Conservation (phyloP, 2,888 invertebrate genomes). For the Amiota minor region DNA sequence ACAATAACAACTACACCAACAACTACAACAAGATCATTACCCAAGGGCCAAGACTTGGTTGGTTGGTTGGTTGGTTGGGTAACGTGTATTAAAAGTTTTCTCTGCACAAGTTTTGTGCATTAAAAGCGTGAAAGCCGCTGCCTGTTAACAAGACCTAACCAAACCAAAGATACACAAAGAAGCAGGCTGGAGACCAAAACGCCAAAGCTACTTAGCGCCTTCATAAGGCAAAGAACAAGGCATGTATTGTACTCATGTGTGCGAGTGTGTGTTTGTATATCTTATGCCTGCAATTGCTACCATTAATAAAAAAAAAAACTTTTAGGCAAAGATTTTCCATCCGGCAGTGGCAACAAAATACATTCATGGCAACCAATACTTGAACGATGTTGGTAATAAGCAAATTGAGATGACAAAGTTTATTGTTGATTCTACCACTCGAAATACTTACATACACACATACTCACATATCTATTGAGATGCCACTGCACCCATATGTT, state of each 20-base stretch:
- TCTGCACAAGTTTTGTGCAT: slow-evolving; percentile 16
- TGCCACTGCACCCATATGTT: neutral
- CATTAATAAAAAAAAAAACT: slow-evolving; percentile 56
- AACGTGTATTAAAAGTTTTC: slow-evolving; percentile 24
- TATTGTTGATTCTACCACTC: slow-evolving; percentile 61
- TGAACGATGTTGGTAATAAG: slow-evolving; percentile 57
- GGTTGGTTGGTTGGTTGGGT: neutral
- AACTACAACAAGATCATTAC: slow-evolving; percentile 6
- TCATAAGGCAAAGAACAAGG: neutral
- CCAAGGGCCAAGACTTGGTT: slow-evolving; percentile 4
- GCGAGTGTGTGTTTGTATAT: slow-evolving; percentile 13
- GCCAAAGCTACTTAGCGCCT: too few relatives aligned
- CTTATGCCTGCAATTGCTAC: slow-evolving; percentile 59
- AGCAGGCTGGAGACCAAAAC: slow-evolving; percentile 3
- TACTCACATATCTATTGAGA: too few relatives aligned
- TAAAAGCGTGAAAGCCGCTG: slow-evolving; percentile 15
- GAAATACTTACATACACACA: too few relatives aligned
- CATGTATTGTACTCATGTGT: slow-evolving; percentile 6
- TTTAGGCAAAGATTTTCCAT: neutral
- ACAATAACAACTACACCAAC: slow-evolving; percentile 3
- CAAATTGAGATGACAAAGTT: slow-evolving; percentile 67
- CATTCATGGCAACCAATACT: neutral
- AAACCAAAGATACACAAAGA: neutral
- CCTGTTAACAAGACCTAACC: slow-evolving; percentile 12
- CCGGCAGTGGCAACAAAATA: neutral